These are phyloP conservation scores for Hypsopygia costalis DNA, from an alignment of 2,888 invertebrate genomes.

Conservation along the genomic window DNA sequence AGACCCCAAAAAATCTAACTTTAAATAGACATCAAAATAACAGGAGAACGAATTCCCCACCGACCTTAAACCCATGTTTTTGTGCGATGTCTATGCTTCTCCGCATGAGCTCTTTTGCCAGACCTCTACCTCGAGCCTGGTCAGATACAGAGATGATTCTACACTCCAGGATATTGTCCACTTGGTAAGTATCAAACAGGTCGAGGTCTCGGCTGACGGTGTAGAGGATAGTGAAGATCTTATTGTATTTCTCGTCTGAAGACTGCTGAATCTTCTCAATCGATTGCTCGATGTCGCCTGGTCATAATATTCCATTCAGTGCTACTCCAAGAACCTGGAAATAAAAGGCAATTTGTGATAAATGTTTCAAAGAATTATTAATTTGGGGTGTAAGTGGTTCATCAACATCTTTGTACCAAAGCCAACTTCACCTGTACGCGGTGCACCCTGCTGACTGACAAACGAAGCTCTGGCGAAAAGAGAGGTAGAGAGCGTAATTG, in stretches of 20 bases:
- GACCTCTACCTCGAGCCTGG: constrained; percentile 85
- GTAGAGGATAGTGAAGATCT: constrained; percentile 89
- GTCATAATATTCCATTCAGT: constrained; percentile 87
- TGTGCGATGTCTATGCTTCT: constrained; percentile 84
- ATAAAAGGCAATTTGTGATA: not conserved
- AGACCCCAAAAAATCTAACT: too few relatives aligned
- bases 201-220: constrained; percentile 84
- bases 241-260: constrained; percentile 86
- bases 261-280: constrained; percentile 84
- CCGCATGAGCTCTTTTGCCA: constrained; percentile 86
- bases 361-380: too few relatives aligned
- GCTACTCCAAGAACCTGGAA: constrained; percentile 88
- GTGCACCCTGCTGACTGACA: too few relatives aligned
- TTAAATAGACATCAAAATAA: too few relatives aligned
- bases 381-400: too few relatives aligned
- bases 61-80: constrained; percentile 85
- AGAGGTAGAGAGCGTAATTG: too few relatives aligned
- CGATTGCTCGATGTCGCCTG: constrained; percentile 86
- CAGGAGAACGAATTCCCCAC: too few relatives aligned
- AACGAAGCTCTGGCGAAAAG: too few relatives aligned
- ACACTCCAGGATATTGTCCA: constrained; percentile 88
- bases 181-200: constrained; percentile 83
- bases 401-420: too few relatives aligned
- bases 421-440: too few relatives aligned
- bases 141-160: constrained; percentile 89